Conservation (phyloP, 2,888 invertebrate genomes). For the Hyposoter dolosus region DNA sequence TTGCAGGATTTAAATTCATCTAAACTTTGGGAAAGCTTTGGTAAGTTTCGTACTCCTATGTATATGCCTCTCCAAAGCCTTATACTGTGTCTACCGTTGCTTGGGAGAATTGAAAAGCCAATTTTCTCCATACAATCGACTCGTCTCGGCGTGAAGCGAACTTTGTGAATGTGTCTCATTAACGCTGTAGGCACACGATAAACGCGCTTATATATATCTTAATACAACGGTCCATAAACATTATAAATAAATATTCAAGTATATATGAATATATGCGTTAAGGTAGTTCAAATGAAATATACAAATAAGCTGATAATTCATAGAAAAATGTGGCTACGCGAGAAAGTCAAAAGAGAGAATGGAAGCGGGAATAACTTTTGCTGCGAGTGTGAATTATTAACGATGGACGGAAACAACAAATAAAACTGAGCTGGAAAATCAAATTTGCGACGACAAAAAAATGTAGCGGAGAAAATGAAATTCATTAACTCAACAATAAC, state of each 20-base stretch:
- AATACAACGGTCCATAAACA: slow-evolving; percentile 31
- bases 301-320: too few species aligned
- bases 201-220: slow-evolving; percentile 55
- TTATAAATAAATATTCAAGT: slow-evolving; percentile 38
- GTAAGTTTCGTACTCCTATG: slow-evolving; percentile 75
- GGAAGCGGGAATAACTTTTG: too few species aligned
- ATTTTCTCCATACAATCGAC: slow-evolving; percentile 83
- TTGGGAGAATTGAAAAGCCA: slow-evolving; percentile 81
- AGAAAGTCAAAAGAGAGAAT: too few species aligned
- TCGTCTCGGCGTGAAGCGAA: slow-evolving; percentile 81
- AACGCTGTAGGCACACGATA: slow-evolving; percentile 74
- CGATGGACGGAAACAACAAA: too few species aligned
- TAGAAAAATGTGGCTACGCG: too few species aligned
- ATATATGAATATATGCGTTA: not conserved
- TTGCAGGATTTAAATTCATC: slow-evolving; percentile 81
- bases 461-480: too few species aligned
- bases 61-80: slow-evolving; percentile 37
- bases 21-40: slow-evolving; percentile 76
- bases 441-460: too few species aligned
- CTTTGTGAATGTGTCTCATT: slow-evolving; percentile 84
- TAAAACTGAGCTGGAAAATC: too few species aligned
- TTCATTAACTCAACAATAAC: too few species aligned
- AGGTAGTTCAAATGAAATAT: too few species aligned
- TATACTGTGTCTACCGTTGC: slow-evolving; percentile 35
- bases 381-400: too few species aligned